phyloP scores from a whole-genome alignment of 2,113 vertebrate species.

The Tragelaphus strepsiceros region DNA sequence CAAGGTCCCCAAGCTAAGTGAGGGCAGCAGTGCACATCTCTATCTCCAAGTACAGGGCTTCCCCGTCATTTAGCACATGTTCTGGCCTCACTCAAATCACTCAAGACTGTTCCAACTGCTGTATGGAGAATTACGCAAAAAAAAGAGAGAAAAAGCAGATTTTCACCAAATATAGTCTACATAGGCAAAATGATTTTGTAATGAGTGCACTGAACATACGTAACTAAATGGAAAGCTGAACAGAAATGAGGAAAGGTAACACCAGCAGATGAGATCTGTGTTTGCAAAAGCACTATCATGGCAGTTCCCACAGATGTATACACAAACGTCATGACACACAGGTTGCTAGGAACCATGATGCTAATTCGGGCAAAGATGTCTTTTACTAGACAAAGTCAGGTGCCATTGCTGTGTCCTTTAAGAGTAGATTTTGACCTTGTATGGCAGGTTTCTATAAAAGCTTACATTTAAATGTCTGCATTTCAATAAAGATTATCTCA shows the following conservation, averaged over 20 bases:
- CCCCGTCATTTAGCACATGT: neutral
- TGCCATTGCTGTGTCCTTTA: neutral
- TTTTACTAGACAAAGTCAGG: conserved; percentile 23
- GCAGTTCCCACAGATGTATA: neutral
- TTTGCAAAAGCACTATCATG: conserved; percentile 1
- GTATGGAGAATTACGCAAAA: neutral
- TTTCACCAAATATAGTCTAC: neutral
- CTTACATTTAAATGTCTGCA: conserved; percentile 51
- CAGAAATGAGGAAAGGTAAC: conserved; percentile 12
- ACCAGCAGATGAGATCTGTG: neutral
- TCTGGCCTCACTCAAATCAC: neutral
- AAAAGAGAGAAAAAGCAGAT: neutral
- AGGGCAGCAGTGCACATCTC: neutral
- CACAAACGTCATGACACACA: neutral
- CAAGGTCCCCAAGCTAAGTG: neutral
- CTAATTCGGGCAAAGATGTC: conserved; percentile 43
- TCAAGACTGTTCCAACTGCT: neutral
- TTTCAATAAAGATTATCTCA: conserved; percentile 54
- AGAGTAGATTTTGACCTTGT: conserved; percentile 47
- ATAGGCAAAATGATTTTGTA: conserved; percentile 9
- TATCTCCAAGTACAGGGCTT: neutral
- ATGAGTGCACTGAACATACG: neutral
- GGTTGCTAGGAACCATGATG: neutral
- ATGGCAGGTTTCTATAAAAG: conserved; percentile 37
- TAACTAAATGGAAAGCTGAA: conserved; percentile 13